Percentiles rank a stretch among this genome's conserved stretches.
Evolutionary conservation across 2,113 vertebrate genomes (phyloP).

Genomic region (Dicerorhinus sumatrensis): DNA sequence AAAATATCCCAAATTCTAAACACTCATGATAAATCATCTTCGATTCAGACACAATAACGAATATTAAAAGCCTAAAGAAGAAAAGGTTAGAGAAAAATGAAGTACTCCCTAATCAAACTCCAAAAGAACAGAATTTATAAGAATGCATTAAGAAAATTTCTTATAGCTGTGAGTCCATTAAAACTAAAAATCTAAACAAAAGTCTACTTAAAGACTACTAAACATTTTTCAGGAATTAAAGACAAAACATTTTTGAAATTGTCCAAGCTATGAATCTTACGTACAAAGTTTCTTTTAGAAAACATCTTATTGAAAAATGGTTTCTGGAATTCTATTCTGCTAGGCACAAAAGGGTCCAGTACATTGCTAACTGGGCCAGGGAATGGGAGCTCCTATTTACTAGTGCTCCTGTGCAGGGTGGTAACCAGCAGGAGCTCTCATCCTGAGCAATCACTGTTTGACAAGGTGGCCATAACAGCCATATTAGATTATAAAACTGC

Average conservation of each 20-base stretch:
- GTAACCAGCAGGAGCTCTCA: not conserved
- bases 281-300: not conserved
- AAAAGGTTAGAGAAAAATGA: not conserved
- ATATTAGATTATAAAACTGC: not conserved
- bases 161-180: not conserved
- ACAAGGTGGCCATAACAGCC: not conserved
- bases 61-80: not conserved
- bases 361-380: not conserved
- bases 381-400: not conserved
- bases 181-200: slow-evolving; percentile 37
- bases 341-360: not conserved
- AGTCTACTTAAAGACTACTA: not conserved
- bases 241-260: not conserved
- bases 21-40: not conserved
- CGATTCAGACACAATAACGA: not conserved
- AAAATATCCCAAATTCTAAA: slow-evolving; percentile 29
- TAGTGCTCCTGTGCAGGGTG: too few species aligned
- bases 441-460: not conserved
- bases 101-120: not conserved
- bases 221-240: not conserved
- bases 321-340: not conserved
- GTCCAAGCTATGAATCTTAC: not conserved
- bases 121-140: not conserved
- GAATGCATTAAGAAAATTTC: not conserved
- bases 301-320: not conserved